Evolutionary conservation across 1,140 invertebrate genomes (phyloP).

Genomic region (Drosophila tristis): DNA sequence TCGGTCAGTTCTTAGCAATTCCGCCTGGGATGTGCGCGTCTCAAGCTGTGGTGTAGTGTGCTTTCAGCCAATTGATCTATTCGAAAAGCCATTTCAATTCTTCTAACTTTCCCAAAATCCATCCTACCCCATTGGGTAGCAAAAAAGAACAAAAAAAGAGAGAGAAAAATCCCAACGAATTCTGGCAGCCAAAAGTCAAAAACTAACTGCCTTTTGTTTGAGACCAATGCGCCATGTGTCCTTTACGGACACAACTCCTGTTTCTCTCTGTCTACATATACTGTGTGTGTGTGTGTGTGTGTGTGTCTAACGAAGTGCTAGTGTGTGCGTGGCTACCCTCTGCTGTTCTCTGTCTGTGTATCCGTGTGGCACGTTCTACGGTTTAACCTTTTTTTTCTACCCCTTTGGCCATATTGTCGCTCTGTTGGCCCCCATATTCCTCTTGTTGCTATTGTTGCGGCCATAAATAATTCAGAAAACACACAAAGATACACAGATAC

Average conservation of each 20-base stretch:
- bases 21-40: too few relatives aligned
- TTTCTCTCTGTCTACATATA: conserved; percentile 29
- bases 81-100: too few relatives aligned
- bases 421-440: conserved; percentile 37
- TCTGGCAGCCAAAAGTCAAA: conserved; percentile 64
- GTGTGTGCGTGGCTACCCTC: conserved; percentile 28
- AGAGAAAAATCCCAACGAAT: conserved; percentile 20
- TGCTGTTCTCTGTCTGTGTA: conserved; percentile 43
- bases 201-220: conserved; percentile 78
- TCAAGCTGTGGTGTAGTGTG: too few relatives aligned
- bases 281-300: not conserved
- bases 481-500: conserved; percentile 28
- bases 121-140: not conserved
- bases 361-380: conserved; percentile 44
- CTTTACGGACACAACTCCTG: conserved; percentile 48
- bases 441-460: conserved; percentile 27
- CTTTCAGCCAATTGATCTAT: too few relatives aligned
- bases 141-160: not conserved
- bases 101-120: not conserved
- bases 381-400: conserved; percentile 63
- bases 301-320: conserved; percentile 34
- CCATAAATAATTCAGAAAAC: conserved; percentile 70
- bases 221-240: conserved; percentile 71
- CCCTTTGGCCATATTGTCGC: conserved; percentile 64
- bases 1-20: too few relatives aligned